Percentiles rank a stretch among this genome's conserved stretches.
Conservation (phyloP, 2,113 vertebrate genomes). For the Apodemus speciosus region DNA sequence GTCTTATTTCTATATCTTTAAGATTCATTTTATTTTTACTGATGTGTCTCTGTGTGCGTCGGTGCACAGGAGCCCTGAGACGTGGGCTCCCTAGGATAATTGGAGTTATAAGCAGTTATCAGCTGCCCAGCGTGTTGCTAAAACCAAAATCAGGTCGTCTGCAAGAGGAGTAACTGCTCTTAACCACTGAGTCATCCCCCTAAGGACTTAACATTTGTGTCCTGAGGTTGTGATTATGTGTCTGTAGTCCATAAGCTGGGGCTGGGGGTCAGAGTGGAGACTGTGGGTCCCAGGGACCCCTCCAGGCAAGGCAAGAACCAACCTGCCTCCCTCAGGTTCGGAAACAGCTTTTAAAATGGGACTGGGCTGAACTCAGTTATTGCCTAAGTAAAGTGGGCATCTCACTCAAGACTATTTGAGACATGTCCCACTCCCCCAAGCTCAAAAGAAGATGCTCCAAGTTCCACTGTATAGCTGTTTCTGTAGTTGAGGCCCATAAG, state of each 20-base stretch:
- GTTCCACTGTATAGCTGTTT: background rate
- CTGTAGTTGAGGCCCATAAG: too few species aligned
- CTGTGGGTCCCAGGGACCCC: accelerated
- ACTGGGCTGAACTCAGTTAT: background rate
- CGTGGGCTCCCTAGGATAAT: background rate
- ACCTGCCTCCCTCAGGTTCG: accelerated
- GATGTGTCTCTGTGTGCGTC: background rate
- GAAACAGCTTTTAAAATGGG: background rate
- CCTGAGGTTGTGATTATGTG: background rate
- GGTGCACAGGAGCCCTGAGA: background rate
- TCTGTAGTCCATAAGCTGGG: too few species aligned
- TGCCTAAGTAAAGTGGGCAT: background rate
- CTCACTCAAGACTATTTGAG: background rate
- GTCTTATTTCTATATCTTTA: background rate
- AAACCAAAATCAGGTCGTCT: background rate
- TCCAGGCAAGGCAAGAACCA: background rate
- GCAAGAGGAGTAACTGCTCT: background rate
- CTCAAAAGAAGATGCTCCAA: background rate
- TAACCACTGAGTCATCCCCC: background rate
- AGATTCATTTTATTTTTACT: background rate
- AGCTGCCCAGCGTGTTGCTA: background rate
- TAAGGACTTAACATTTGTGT: accelerated
- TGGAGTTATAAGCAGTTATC: background rate
- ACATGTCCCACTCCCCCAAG: background rate
- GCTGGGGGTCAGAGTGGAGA: background rate